phyloP scores from a whole-genome alignment of 1,140 invertebrate species.

The Macrotrachela quadricornifera region DNA sequence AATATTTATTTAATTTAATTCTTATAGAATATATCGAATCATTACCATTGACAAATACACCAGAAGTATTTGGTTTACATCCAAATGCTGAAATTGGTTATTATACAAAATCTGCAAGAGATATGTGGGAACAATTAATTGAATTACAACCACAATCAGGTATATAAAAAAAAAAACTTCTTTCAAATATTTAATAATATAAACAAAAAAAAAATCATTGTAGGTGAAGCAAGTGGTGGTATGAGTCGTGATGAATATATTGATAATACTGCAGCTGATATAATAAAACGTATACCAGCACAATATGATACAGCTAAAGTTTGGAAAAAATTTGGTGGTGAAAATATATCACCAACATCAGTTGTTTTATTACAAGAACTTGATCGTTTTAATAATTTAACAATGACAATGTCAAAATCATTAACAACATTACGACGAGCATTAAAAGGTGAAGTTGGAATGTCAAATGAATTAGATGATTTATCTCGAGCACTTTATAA shows the following conservation, averaged over 20 bases:
- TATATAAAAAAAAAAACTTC: too few relatives aligned
- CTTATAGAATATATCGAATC: slow-evolving; percentile 22
- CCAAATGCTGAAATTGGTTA: slow-evolving; percentile 33
- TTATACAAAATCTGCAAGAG: slow-evolving; percentile 55
- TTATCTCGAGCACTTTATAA: slow-evolving; percentile 56
- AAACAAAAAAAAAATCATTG: neutral
- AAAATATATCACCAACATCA: slow-evolving; percentile 47
- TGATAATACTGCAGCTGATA: slow-evolving; percentile 48
- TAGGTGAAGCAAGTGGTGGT: slow-evolving; percentile 35
- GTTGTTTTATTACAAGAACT: slow-evolving; percentile 68
- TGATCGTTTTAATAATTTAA: slow-evolving; percentile 58
- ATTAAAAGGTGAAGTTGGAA: slow-evolving; percentile 64
- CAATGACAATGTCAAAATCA: slow-evolving; percentile 46
- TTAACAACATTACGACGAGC: slow-evolving; percentile 52
- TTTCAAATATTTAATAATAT: neutral
- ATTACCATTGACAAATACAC: slow-evolving; percentile 27
- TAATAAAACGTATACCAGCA: slow-evolving; percentile 43
- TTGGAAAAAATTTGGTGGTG: slow-evolving; percentile 47
- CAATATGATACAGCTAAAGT: slow-evolving; percentile 55
- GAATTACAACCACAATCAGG: slow-evolving; percentile 65
- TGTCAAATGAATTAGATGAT: slow-evolving; percentile 60
- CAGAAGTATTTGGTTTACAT: slow-evolving; percentile 30
- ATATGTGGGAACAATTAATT: slow-evolving; percentile 59
- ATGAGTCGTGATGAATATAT: slow-evolving; percentile 58
- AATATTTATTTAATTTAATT: neutral